phyloP scores from a whole-genome alignment of 1,140 invertebrate genomes.

The Aphis craccivora region DNA sequence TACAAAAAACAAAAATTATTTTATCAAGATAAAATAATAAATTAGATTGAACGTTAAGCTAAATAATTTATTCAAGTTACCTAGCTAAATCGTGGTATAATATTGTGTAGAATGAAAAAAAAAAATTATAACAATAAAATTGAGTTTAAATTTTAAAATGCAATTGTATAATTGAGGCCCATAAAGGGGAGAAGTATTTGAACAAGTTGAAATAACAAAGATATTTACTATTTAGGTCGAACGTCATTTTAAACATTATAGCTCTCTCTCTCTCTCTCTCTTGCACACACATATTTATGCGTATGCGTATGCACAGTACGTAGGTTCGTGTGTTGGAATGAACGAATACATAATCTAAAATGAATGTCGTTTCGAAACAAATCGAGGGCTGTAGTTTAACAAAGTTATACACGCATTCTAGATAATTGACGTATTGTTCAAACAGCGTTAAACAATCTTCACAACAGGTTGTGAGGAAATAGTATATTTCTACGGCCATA shows the following conservation, averaged over 20 bases:
- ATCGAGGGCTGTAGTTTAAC: constrained; percentile 26
- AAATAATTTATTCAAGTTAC: not conserved
- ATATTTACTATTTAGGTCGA: constrained; percentile 52
- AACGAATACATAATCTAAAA: constrained; percentile 41
- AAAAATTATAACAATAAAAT: constrained; percentile 12
- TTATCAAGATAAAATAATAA: not conserved
- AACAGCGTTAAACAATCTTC: constrained; percentile 33
- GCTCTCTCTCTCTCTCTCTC: not conserved
- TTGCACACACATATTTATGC: not conserved
- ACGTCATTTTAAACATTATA: constrained; percentile 40
- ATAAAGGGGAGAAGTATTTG: constrained; percentile 40
- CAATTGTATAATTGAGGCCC: constrained; percentile 29
- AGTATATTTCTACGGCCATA: not conserved
- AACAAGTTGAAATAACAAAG: constrained; percentile 52
- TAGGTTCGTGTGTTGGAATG: constrained; percentile 19
- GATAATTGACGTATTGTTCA: constrained; percentile 49
- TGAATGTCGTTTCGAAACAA: constrained; percentile 39
- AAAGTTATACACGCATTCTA: constrained; percentile 20
- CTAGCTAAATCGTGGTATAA: not conserved
- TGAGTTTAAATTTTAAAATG: not conserved
- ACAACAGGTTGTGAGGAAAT: constrained; percentile 32
- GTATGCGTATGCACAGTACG: not conserved
- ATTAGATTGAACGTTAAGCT: not conserved
- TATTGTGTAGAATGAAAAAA: not conserved
- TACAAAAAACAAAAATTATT: not conserved